Evolutionary conservation across 2,113 vertebrate species (phyloP).

Genomic region (Tychaedon coryphoeus): DNA sequence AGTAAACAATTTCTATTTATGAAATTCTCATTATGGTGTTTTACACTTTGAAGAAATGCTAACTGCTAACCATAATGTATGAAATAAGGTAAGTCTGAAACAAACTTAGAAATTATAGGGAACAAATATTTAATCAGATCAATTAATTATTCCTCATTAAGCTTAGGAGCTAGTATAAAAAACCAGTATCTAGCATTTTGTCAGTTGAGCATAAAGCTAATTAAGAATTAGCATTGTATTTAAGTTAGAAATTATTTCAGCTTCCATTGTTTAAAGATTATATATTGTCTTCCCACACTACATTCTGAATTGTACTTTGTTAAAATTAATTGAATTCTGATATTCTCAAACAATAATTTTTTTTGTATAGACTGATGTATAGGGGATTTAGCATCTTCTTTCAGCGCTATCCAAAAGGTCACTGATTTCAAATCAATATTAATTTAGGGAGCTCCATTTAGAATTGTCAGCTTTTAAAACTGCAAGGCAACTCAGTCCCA

Average conservation of each 20-base stretch:
- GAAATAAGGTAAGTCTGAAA: neutral
- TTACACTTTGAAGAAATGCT: neutral
- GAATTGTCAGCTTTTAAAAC: rapidly evolving
- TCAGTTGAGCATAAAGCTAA: neutral
- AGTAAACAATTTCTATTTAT: neutral
- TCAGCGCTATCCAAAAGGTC: neutral
- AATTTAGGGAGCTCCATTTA: neutral
- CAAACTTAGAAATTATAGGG: neutral
- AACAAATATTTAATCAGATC: neutral
- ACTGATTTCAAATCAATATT: neutral
- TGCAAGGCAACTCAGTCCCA: neutral
- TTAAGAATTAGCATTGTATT: neutral
- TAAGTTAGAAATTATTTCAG: neutral
- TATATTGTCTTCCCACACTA: rapidly evolving
- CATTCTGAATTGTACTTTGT: neutral
- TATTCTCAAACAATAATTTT: neutral
- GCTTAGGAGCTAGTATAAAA: neutral
- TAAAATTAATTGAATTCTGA: neutral
- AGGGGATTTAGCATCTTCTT: neutral
- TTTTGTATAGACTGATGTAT: neutral
- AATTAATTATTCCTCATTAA: neutral
- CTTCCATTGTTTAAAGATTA: neutral
- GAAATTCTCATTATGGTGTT: neutral
- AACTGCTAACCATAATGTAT: neutral
- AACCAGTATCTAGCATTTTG: neutral